These are phyloP conservation scores for Serripes groenlandicus DNA, from an alignment of 2,888 invertebrate genomes.

Conservation along the genomic window DNA sequence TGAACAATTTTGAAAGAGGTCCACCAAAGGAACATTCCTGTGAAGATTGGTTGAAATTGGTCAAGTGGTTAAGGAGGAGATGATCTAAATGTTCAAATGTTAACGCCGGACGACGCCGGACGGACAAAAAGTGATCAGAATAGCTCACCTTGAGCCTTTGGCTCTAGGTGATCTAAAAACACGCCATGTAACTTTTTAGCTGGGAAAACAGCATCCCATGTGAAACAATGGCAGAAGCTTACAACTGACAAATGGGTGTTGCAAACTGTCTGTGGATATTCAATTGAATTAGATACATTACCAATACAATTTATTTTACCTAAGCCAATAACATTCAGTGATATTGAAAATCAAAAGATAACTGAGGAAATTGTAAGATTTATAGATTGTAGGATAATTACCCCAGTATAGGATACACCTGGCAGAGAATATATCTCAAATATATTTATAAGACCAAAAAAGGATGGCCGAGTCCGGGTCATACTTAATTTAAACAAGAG, in stretches of 20 bases:
- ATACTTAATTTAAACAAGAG: slow-evolving; percentile 63
- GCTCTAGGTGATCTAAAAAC: too few species aligned
- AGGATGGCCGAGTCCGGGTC: slow-evolving; percentile 45
- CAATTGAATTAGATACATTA: slow-evolving; percentile 10
- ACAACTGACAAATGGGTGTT: slow-evolving; percentile 36
- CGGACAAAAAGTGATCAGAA: too few species aligned
- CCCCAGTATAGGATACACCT: neutral
- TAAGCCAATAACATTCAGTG: slow-evolving; percentile 16
- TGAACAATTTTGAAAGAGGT: too few species aligned
- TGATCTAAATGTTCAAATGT: too few species aligned
- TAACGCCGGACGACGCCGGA: too few species aligned
- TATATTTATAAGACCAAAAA: slow-evolving; percentile 49
- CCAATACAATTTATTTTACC: slow-evolving; percentile 26
- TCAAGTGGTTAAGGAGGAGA: too few species aligned
- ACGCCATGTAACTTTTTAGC: slow-evolving; percentile 25
- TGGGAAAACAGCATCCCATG: slow-evolving; percentile 16
- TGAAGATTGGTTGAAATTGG: too few species aligned
- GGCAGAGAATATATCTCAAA: slow-evolving; percentile 40
- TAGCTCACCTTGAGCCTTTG: too few species aligned
- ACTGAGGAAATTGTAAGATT: slow-evolving; percentile 22
- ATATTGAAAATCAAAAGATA: slow-evolving; percentile 5
- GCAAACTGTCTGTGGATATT: slow-evolving; percentile 25
- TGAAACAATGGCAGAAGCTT: slow-evolving; percentile 16
- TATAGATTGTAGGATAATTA: slow-evolving; percentile 19
- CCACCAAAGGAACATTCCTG: too few species aligned